phyloP scores from a whole-genome alignment of 2,113 vertebrate genomes.

The Anser cygnoides region DNA sequence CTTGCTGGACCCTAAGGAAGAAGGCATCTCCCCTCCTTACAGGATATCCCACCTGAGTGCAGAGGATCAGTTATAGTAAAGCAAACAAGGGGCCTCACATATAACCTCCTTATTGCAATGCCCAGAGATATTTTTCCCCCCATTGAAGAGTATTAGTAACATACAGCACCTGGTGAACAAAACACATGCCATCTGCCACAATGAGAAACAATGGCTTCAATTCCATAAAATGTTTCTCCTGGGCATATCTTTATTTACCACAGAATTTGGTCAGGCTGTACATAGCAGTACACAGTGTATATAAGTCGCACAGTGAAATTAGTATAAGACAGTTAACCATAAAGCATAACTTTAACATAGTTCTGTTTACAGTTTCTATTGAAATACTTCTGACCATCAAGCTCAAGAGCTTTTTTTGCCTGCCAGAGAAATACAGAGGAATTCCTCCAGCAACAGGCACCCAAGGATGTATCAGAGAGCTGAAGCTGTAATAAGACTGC shows the following conservation, averaged over 20 bases:
- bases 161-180: background rate
- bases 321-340: background rate
- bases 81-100: background rate
- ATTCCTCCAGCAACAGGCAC: background rate
- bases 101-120: background rate
- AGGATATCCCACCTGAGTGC: background rate
- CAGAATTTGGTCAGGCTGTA: background rate
- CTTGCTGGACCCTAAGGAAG: background rate
- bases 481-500: background rate
- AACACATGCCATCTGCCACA: background rate
- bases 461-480: background rate
- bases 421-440: background rate
- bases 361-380: background rate
- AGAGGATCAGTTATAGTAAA: background rate
- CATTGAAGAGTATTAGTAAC: background rate
- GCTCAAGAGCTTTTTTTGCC: background rate
- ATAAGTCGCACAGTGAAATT: background rate
- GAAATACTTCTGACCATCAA: background rate
- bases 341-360: background rate
- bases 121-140: background rate
- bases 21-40: background rate
- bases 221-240: background rate
- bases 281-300: accelerated
- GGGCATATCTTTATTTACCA: background rate
- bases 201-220: background rate